Conservation (phyloP, 2,797 vertebrate genomes). For the Adrianichthys oophorus region DNA sequence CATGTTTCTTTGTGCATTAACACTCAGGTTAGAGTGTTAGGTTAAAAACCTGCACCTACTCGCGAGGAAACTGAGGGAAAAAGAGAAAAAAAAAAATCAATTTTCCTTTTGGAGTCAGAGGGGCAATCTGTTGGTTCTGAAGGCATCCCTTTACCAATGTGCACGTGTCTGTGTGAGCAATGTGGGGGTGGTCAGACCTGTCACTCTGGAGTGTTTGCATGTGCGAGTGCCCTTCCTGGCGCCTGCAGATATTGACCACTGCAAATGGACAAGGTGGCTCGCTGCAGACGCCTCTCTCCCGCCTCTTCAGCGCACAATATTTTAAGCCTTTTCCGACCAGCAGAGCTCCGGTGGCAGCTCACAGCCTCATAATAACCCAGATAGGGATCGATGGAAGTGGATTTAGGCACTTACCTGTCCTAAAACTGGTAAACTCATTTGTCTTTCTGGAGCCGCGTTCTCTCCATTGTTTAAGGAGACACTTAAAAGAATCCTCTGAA, state of each 20-base stretch:
- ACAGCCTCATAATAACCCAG: conserved; percentile 65
- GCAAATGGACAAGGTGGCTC: conserved; percentile 49
- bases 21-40: conserved; percentile 93
- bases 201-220: conserved; percentile 54
- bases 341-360: conserved; percentile 58
- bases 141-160: conserved; percentile 80
- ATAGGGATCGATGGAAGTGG: conserved; percentile 69
- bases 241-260: conserved; percentile 72
- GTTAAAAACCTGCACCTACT: conserved; percentile 92
- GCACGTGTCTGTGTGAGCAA: conserved; percentile 15
- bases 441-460: conserved; percentile 58
- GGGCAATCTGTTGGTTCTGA: conserved; percentile 75
- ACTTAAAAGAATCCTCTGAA: conserved; percentile 69
- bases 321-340: conserved; percentile 60
- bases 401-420: conserved; percentile 72
- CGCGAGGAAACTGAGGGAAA: conserved; percentile 12
- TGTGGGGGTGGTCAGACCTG: conserved; percentile 36
- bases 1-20: conserved; percentile 92
- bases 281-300: conserved; percentile 45
- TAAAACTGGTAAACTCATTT: conserved; percentile 73
- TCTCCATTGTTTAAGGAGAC: conserved; percentile 66
- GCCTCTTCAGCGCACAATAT: conserved; percentile 58
- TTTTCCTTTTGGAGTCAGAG: conserved; percentile 84
- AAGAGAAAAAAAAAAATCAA: conserved; percentile 82
- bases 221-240: conserved; percentile 60